Evolutionary conservation across 2,113 vertebrate species (phyloP).

Genomic region (Narcine bancroftii): DNA sequence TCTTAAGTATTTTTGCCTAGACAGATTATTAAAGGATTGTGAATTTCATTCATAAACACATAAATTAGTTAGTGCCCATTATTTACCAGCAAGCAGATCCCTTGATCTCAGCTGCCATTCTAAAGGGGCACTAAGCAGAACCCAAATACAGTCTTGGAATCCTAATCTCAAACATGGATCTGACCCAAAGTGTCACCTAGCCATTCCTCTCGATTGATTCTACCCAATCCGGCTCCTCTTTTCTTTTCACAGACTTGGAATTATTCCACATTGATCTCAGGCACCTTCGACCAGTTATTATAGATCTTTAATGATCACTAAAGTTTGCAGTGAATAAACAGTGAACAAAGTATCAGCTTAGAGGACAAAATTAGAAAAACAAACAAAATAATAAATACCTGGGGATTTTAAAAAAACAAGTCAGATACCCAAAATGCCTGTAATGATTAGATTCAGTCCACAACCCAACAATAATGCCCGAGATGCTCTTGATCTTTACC

Average conservation of each 20-base stretch:
- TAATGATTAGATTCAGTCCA: background rate
- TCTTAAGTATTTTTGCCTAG: background rate
- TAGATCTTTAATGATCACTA: background rate
- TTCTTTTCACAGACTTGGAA: background rate
- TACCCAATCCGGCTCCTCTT: no score
- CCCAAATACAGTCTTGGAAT: background rate
- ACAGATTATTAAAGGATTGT: background rate
- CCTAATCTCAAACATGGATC: no score
- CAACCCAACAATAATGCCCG: background rate
- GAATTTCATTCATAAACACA: background rate
- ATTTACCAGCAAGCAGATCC: background rate
- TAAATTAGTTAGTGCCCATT: background rate
- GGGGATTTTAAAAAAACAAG: background rate
- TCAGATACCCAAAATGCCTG: background rate
- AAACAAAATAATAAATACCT: background rate
- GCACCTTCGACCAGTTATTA: background rate
- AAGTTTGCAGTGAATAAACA: background rate
- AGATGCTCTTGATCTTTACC: background rate
- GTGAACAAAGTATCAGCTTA: background rate
- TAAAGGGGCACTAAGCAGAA: background rate
- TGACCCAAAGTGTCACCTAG: no score
- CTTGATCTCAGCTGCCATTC: background rate
- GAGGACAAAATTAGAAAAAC: background rate
- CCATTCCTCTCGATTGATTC: no score
- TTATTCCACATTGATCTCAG: no score